phyloP scores from a whole-genome alignment of 2,113 vertebrate species.

The Chitala chitala region DNA sequence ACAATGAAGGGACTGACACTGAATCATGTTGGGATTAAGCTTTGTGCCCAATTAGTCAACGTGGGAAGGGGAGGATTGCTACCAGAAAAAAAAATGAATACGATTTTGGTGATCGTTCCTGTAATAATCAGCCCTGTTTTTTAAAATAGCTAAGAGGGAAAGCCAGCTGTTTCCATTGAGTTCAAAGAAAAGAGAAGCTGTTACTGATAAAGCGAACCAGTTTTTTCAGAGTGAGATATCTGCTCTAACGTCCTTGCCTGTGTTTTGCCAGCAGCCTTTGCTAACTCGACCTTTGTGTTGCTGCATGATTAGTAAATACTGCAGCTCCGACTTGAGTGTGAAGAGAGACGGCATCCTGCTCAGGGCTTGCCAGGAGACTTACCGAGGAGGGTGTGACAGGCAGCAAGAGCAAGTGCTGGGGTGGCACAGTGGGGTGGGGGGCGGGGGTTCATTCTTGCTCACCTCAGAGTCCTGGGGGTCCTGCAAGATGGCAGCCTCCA shows the following conservation, averaged over 20 bases:
- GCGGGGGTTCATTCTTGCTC: constrained; percentile 28
- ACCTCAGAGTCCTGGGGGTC: constrained; percentile 96
- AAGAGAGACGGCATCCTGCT: background rate
- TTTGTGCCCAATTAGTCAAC: constrained; percentile 55
- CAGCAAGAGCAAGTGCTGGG: background rate
- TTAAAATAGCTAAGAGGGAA: no score
- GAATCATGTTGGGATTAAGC: constrained; percentile 47
- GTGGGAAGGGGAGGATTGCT: constrained; percentile 53
- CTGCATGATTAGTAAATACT: background rate
- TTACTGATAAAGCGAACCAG: background rate
- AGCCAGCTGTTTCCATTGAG: background rate
- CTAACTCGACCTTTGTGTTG: no score
- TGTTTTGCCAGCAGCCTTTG: background rate
- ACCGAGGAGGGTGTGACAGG: background rate
- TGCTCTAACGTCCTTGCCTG: no score
- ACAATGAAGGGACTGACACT: constrained; percentile 47
- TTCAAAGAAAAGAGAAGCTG: no score
- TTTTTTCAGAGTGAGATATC: background rate
- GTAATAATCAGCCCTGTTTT: background rate
- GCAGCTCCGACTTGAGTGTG: background rate
- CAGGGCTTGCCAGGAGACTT: background rate
- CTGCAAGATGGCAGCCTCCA: constrained; percentile 90
- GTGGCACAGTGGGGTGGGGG: background rate
- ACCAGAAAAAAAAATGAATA: constrained; percentile 54
- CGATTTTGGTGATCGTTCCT: constrained; percentile 33